Evolutionary conservation across 2,797 vertebrate genomes (phyloP), one percentile per base, ranked within the genome.

Genomic region (Scarus forsteni): DNA sequence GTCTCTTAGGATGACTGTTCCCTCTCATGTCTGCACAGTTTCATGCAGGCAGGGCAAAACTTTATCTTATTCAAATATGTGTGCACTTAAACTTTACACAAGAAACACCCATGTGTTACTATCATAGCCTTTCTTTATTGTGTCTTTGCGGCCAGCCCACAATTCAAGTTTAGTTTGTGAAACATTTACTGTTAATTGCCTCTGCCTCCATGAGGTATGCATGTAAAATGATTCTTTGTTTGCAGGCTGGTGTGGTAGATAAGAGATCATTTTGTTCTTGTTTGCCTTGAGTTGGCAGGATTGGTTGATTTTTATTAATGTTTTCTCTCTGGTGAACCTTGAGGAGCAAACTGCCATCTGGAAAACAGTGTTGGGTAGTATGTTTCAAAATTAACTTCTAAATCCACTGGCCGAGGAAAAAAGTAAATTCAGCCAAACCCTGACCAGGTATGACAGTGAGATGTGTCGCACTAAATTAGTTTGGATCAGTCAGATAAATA

Each of bases 51-150:
- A 65, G 50, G 52, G 34, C 16, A 14, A 8, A 45, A 27, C n/a
- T 58, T 77, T 71, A 72, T 72, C 75, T 70, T 73, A n/a, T 45
- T 48, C 51, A 72, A 65, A 79, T 57, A 75, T 45, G 49, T 62
- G 48, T 11, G 54, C 9, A 11, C 10, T 53, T 56, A 8, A 0
- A 3, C 38, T 13, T 34, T 39, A 16, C n/a, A 38, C 14, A 48
- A 71, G 79, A 51, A 73, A 84, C 73, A 69, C 77, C 79, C 72
- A 50, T 14, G 0, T n/a, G 15, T 70, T 35, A 55, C 19, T 35
- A 7, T 38, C 1, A 19, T 7, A 1, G n/a, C 19, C 62, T 78
- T 84, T 85, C 76, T 79, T 27, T 27, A 27, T 27, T 27, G 27
- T 27, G 27, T 27, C 27, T 34, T 19, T 34, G 19, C 34, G 7